phyloP scores from a whole-genome alignment of 2,113 vertebrate genomes.

The Galeopterus variegatus region DNA sequence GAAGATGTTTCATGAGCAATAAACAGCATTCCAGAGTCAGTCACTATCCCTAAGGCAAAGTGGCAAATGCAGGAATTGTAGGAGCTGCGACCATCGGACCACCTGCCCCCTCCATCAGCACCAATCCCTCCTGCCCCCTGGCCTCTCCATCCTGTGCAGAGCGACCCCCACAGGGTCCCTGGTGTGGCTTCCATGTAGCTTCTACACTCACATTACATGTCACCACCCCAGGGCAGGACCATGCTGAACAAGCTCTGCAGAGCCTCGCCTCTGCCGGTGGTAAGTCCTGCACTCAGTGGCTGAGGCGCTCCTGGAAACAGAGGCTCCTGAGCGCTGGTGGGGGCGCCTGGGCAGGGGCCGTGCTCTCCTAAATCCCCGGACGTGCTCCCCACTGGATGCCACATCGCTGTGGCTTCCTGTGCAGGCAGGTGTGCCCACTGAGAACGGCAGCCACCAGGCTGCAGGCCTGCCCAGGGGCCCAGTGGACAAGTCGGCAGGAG shows the following conservation, averaged over 20 bases:
- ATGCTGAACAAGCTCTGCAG: too few relatives aligned
- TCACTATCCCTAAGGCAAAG: background rate
- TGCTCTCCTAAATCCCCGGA: background rate
- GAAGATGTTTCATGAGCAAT: rapidly evolving
- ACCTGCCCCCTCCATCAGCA: rapidly evolving
- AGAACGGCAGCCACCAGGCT: background rate
- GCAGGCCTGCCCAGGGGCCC: background rate
- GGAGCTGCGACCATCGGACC: rapidly evolving
- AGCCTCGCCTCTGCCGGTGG: background rate
- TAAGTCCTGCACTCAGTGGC: too few relatives aligned
- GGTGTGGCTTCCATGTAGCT: rapidly evolving
- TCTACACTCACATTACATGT: background rate
- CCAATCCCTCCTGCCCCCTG: background rate
- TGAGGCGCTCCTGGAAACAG: background rate
- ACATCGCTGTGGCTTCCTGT: rapidly evolving
- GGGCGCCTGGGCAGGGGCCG: too few relatives aligned
- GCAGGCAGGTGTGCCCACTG: background rate
- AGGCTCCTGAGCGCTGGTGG: background rate
- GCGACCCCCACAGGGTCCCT: background rate
- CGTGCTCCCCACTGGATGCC: too few relatives aligned
- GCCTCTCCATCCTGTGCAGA: too few relatives aligned
- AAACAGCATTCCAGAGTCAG: background rate
- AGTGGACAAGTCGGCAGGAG: too few relatives aligned
- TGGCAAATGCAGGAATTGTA: rapidly evolving
- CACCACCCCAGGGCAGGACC: background rate